Conservation (phyloP, 2,888 invertebrate species). For the Lasioglossum figueresi region DNA sequence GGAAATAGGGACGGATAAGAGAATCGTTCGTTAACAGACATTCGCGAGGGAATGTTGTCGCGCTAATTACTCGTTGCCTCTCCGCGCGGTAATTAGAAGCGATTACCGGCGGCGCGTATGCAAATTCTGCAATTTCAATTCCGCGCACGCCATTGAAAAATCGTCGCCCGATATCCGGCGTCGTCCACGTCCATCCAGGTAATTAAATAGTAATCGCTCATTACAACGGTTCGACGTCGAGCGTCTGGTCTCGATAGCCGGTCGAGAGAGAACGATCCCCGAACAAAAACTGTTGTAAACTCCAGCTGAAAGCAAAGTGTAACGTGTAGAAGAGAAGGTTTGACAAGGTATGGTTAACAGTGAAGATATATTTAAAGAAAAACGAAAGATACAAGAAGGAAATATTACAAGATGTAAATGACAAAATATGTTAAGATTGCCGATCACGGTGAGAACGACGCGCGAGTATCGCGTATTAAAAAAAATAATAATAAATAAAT, state of each 20-base stretch:
- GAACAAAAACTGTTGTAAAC: no score
- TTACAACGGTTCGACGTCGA: slow-evolving; percentile 59
- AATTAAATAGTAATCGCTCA: slow-evolving; percentile 69
- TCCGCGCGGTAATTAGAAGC: slow-evolving; percentile 30
- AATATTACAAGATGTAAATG: no score
- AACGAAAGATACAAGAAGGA: no score
- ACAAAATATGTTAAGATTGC: no score
- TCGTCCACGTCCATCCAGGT: slow-evolving; percentile 18
- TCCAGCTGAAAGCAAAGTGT: no score
- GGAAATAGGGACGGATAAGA: neutral
- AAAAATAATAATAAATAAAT: no score
- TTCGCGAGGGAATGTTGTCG: neutral
- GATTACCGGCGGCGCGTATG: slow-evolving; percentile 39
- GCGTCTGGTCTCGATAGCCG: slow-evolving; percentile 44
- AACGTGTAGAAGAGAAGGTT: no score
- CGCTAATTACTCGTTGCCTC: slow-evolving; percentile 21
- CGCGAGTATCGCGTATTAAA: no score
- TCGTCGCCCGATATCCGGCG: slow-evolving; percentile 63
- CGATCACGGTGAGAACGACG: no score
- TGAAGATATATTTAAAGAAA: no score
- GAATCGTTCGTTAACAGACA: neutral
- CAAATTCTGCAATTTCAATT: slow-evolving; percentile 59
- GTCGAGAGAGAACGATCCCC: neutral
- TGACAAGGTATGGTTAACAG: no score
- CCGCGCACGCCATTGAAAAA: slow-evolving; percentile 55